phyloP scores from a whole-genome alignment of 2,888 invertebrate species.

The Callyntrura sp. region DNA sequence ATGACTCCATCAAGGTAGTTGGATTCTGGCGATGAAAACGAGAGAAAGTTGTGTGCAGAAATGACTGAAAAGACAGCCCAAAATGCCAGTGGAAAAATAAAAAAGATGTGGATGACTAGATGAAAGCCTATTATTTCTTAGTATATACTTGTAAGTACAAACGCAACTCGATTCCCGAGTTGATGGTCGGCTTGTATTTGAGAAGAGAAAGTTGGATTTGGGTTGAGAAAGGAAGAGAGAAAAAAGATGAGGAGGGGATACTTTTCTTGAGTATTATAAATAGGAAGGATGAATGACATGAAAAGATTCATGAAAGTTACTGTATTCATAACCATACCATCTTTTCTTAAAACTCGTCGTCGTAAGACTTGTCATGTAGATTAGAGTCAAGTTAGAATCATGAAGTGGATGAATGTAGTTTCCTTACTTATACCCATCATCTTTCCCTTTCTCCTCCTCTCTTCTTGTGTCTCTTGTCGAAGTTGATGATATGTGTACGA shows the following conservation, averaged over 20 bases:
- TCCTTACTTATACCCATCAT: background rate
- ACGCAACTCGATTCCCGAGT: background rate
- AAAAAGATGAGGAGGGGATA: conserved; percentile 18
- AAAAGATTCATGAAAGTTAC: background rate
- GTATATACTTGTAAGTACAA: conserved; percentile 1
- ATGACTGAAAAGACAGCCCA: background rate
- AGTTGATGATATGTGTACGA: conserved; percentile 35
- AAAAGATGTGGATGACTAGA: background rate
- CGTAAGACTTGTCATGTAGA: conserved; percentile 49
- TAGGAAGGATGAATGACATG: conserved; percentile 55
- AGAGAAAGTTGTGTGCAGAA: background rate
- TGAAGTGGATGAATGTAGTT: conserved; percentile 41
- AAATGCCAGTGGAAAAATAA: background rate
- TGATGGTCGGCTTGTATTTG: conserved; percentile 26
- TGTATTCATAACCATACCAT: conserved; percentile 18
- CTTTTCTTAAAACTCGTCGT: conserved; percentile 32
- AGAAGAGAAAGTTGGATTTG: background rate
- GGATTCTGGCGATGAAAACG: too few species aligned
- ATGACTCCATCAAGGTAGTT: too few species aligned
- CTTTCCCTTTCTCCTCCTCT: background rate
- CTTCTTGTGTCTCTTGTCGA: conserved; percentile 32
- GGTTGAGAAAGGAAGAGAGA: background rate
- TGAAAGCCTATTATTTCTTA: conserved; percentile 20
- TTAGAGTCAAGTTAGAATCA: conserved; percentile 52
- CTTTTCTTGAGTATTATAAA: conserved; percentile 40